Base-by-base conservation (phyloP, 2,888 invertebrate species). In the Phania funesta region DNA sequence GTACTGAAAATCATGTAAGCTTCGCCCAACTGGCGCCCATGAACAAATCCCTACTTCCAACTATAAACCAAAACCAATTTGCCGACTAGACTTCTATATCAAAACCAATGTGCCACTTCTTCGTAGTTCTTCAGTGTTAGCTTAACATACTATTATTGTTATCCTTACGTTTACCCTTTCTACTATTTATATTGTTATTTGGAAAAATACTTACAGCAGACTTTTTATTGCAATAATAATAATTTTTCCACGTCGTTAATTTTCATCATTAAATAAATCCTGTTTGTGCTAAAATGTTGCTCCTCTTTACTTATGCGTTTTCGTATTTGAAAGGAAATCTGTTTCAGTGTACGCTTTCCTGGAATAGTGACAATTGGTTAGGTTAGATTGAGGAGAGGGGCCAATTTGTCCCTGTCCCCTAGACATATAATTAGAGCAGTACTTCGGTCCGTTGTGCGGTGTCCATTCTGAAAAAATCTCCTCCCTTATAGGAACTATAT, bases 141-240 rank as follows among this genome's bases (percentile, higher is more conserved):
- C 9, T 38, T 38, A 11, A 26, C 26, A 38, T 13, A 38, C 35
- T 38, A 38, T 38, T 13, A 38, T 38, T n/a, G 35, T 29, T 29
- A 38, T 38, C 24, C 2, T 35, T 48, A 9, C 35, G 4, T 18
- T 24, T n/a, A 4, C 41, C 38, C 71, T 41, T 41, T 11, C 3
- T 32, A 44, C 16, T 50, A 8, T 60, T 35, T 48, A 16, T 29
- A 52, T 29, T 29, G 3, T 22, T 41, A 26, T n/a, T 41, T 41
- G n/a, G 50, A 52, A 52, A 73, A 62, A 52, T 76, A 60, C 64
- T 38, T 13, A 56, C 13, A 56, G 84, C 86, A 87, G 85, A 86
- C 86, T 88, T 86, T 85, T 88, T 88, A 86, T 56, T 46, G 46
- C 86, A 87, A 87, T 86, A 88, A 88, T 87, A 88, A 89, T 87